Conservation (phyloP, 2,113 vertebrate species). For the human region DNA sequence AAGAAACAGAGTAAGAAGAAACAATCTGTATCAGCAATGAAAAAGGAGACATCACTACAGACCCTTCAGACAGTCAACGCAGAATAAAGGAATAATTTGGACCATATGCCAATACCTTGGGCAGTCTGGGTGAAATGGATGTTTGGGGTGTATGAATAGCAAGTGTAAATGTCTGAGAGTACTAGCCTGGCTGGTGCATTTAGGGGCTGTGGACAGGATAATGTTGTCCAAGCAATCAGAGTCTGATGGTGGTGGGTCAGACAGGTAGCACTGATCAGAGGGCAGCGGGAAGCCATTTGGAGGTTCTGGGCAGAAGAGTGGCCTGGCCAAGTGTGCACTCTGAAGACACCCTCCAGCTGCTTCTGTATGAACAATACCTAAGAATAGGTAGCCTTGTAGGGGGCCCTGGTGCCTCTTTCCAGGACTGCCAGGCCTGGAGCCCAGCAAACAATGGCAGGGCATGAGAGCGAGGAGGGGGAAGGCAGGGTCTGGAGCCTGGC, state of each 20-base stretch:
- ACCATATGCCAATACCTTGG: not conserved
- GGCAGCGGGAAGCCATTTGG: not conserved
- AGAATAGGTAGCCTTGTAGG: too few species aligned
- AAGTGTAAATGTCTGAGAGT: not conserved
- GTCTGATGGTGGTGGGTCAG: not conserved
- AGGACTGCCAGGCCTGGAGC: not conserved
- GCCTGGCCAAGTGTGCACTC: not conserved
- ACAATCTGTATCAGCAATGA: not conserved
- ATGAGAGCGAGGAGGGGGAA: not conserved
- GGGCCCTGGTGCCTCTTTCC: too few species aligned
- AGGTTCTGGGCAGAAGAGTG: not conserved
- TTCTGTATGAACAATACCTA: not conserved
- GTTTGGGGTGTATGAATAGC: not conserved
- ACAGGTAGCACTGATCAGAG: not conserved
- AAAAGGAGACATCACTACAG: not conserved
- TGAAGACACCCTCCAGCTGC: not conserved
- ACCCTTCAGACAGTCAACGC: not conserved
- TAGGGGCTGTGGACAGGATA: not conserved
- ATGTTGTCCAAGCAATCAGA: not conserved
- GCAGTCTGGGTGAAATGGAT: not conserved
- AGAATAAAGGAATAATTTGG: not conserved
- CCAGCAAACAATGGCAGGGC: not conserved
- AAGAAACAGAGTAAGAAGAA: not conserved
- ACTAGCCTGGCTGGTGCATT: too few species aligned
- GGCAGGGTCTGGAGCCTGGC: not conserved